Evolutionary conservation across 2,888 invertebrate species (phyloP).

Genomic region (Gastracanthus pulcherrimus): DNA sequence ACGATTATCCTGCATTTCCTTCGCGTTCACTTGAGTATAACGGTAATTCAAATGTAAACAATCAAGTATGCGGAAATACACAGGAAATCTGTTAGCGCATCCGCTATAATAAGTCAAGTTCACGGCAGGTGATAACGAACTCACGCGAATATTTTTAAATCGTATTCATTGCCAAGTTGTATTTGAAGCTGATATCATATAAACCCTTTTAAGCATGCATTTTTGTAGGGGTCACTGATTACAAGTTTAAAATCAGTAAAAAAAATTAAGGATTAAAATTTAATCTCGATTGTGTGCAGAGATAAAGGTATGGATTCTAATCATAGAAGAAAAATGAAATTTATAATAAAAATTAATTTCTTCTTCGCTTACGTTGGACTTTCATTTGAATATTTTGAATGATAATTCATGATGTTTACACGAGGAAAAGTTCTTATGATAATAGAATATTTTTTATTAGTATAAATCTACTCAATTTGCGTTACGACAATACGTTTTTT

Average conservation of each 20-base stretch:
- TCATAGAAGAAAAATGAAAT: too few relatives aligned
- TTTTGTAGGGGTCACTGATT: background rate
- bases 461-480: too few relatives aligned
- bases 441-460: too few relatives aligned
- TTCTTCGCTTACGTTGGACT: background rate
- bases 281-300: too few relatives aligned
- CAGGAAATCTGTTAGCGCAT: constrained; percentile 13
- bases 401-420: background rate
- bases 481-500: too few relatives aligned
- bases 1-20: background rate
- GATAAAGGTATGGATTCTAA: too few relatives aligned
- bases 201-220: too few relatives aligned
- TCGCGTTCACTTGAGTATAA: too few relatives aligned
- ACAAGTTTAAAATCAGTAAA: too few relatives aligned
- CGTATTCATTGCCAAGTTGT: background rate
- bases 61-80: constrained; percentile 64
- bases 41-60: constrained; percentile 23
- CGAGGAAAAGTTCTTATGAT: too few relatives aligned
- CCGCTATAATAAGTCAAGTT: constrained; percentile 25
- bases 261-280: too few relatives aligned
- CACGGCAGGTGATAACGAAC: constrained; percentile 1
- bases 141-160: background rate
- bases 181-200: background rate
- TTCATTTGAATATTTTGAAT: background rate
- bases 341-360: background rate